Percentiles rank a stretch among this genome's conserved stretches.
Evolutionary conservation across 2,113 vertebrate species (phyloP).

Genomic region (Mola mola): DNA sequence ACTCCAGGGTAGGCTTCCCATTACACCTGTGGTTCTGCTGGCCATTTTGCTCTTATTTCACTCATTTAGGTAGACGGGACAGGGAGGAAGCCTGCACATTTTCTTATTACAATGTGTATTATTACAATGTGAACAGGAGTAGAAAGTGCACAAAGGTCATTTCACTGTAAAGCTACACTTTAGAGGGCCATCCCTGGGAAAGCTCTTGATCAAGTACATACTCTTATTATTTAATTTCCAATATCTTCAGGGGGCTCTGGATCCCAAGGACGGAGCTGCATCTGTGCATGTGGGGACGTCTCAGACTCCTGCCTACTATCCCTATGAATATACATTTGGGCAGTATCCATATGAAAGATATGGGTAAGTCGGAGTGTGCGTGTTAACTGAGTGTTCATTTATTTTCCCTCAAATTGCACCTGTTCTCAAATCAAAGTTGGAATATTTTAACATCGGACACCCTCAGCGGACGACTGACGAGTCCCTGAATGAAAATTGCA

Average conservation of each 20-base stretch:
- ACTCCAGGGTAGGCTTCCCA: slow-evolving; percentile 89
- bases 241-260: slow-evolving; percentile 85
- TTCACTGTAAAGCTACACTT: too few species aligned
- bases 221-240: too few species aligned
- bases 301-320: slow-evolving; percentile 88
- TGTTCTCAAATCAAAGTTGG: neutral
- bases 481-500: neutral
- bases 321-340: slow-evolving; percentile 90
- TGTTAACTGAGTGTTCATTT: neutral
- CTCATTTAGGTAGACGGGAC: too few species aligned
- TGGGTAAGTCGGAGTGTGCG: slow-evolving; percentile 59
- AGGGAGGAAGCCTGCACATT: too few species aligned
- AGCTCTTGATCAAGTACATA: too few species aligned
- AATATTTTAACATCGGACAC: neutral
- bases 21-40: too few species aligned
- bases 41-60: too few species aligned
- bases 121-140: too few species aligned
- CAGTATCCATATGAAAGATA: slow-evolving; percentile 95
- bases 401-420: neutral
- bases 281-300: slow-evolving; percentile 85
- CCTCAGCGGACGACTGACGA: neutral
- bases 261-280: slow-evolving; percentile 86
- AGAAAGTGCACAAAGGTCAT: too few species aligned
- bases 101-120: too few species aligned
- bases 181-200: too few species aligned